These are phyloP conservation scores for Zaprionus gabonicus DNA, from an alignment of 1,140 invertebrate genomes.

Conservation along the genomic window DNA sequence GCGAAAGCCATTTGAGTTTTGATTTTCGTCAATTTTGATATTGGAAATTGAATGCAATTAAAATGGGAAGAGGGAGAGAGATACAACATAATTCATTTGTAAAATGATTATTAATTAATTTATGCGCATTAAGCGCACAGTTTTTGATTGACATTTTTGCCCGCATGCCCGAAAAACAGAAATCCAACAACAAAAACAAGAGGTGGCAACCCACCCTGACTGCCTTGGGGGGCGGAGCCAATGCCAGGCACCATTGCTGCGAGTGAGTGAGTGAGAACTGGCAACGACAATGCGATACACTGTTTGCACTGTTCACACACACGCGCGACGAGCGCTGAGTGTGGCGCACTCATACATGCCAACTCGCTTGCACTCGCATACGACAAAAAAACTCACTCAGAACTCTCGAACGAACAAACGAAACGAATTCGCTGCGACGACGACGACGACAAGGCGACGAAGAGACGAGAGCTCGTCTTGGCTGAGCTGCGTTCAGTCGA, in stretches of 20 bases:
- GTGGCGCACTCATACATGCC: constrained; percentile 46
- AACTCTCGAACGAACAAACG: constrained; percentile 7
- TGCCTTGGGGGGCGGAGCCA: constrained; percentile 36
- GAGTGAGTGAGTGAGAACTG: constrained; percentile 38
- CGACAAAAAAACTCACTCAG: constrained; percentile 70
- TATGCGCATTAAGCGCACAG: constrained; percentile 42
- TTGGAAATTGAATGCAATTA: constrained; percentile 41
- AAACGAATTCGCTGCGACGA: constrained; percentile 39
- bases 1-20: constrained; percentile 48
- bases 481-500: constrained; percentile 46
- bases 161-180: constrained; percentile 3
- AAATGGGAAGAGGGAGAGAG: constrained; percentile 24
- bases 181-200: constrained; percentile 27
- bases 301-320: constrained; percentile 7
- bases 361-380: constrained; percentile 27
- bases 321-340: neutral
- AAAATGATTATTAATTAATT: constrained; percentile 69
- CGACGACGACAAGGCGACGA: constrained; percentile 22
- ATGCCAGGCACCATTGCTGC: constrained; percentile 33
- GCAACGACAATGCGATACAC: neutral
- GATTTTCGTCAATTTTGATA: constrained; percentile 39
- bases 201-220: constrained; percentile 31
- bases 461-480: constrained; percentile 31
- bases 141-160: constrained; percentile 51
- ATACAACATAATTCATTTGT: constrained; percentile 63